phyloP scores from a whole-genome alignment of 1,140 invertebrate species.

The Bursaphelenchus mucronatus region DNA sequence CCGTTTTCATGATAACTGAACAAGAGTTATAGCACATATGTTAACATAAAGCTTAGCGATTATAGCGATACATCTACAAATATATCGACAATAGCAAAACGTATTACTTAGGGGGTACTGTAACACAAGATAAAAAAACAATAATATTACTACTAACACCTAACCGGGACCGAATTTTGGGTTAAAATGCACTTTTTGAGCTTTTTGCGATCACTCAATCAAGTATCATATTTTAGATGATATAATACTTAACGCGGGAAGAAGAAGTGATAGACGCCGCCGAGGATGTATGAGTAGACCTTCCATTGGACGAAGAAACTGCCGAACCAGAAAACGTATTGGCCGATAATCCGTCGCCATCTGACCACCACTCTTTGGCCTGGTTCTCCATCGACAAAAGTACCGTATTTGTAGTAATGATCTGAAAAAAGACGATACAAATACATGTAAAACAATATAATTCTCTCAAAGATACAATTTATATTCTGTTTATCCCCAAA shows the following conservation, averaged over 20 bases:
- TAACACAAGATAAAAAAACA: no score
- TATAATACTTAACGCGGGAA: constrained; percentile 4
- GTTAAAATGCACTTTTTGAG: no score
- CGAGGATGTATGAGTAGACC: constrained; percentile 52
- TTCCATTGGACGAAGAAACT: constrained; percentile 48
- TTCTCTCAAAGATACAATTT: constrained; percentile 1
- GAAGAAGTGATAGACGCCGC: constrained; percentile 22
- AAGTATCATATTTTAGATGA: no score
- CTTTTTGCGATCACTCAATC: no score
- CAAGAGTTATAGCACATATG: no score
- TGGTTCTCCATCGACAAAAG: constrained; percentile 46
- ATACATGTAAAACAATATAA: constrained; percentile 17
- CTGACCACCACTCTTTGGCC: constrained; percentile 49
- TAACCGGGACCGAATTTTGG: no score
- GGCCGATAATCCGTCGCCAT: constrained; percentile 54
- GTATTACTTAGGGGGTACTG: no score
- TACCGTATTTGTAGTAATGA: constrained; percentile 51
- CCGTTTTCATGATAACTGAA: no score
- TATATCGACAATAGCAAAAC: no score
- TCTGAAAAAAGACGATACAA: constrained; percentile 43
- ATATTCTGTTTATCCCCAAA: neutral
- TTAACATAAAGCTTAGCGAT: no score
- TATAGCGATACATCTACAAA: no score
- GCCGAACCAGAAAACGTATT: constrained; percentile 56
- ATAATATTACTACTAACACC: no score